Evolutionary conservation across 2,888 invertebrate species (phyloP), one percentile per base, ranked within the genome.

Genomic region (Dione juno): DNA sequence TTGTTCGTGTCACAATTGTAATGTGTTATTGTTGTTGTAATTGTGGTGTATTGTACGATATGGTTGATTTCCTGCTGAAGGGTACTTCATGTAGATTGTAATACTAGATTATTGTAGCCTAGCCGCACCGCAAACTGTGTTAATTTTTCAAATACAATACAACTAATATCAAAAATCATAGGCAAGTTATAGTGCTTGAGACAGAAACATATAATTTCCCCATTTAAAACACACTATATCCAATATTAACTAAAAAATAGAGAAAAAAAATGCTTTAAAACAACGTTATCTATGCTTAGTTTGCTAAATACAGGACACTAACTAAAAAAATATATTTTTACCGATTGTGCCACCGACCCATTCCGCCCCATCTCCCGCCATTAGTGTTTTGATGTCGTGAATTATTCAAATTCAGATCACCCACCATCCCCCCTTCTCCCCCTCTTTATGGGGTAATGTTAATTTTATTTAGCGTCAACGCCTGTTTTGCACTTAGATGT

Each of bases 321-420:
- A 48, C 8, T n/a, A 48, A n/a, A n/a, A n/a, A 8, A 48, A n/a
- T 57, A 45, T 43, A 3, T 45, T 11, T 48, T 43, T 54, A 54
- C 65, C 28, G 48, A 45, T 48, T 70, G 67, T 43, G 43, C n/a
- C 72, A 75, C 41, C 63, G 37, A 28, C 65, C 52, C 66, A 58
- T 67, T 71, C 19, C 68, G 66, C 74, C 70, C 78, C 78, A 79
- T 77, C 78, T 81, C 82, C 80, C 78, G 80, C 81, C 84, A 83
- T 86, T 83, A 85, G 84, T 85, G 81, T 86, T 84, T 84, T 84
- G 86, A 85, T 82, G 84, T 77, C 78, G 82, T 85, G 83, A 87
- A 85, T 87, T 81, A 87, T 87, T 87, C 86, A 86, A 73, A 76
- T 76, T 78, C 74, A 76, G 64, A 64, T 64, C 73, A 70, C 65